A percentile compares a stretch with the other conserved stretches of the same genome.
Evolutionary conservation across 1,140 invertebrate genomes (phyloP).

Genomic region (Bombus balteatus): DNA sequence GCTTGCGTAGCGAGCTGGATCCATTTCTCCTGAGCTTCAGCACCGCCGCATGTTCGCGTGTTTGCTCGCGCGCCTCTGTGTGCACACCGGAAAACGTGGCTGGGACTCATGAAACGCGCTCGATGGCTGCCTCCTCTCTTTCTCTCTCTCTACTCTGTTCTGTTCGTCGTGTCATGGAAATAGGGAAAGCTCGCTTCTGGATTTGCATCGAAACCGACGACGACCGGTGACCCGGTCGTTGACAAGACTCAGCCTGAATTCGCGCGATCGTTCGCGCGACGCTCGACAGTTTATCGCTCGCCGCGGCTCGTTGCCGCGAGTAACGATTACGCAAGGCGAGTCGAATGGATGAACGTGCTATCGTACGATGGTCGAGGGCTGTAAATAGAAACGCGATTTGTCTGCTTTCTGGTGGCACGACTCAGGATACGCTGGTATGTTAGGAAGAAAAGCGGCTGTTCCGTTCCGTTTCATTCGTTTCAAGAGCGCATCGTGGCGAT

Average conservation of each 20-base stretch:
- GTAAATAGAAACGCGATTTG: conserved; percentile 21
- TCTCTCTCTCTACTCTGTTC: background rate
- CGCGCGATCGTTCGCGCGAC: conserved; percentile 12
- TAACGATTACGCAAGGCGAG: background rate
- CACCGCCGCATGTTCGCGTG: conserved; percentile 43
- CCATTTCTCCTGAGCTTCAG: conserved; percentile 55
- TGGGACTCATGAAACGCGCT: conserved; percentile 49
- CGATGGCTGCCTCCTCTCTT: background rate
- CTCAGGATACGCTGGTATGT: background rate
- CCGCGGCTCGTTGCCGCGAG: background rate
- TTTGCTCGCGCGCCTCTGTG: conserved; percentile 36
- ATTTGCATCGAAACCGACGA: conserved; percentile 44
- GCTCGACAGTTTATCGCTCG: conserved; percentile 5
- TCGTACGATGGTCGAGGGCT: background rate
- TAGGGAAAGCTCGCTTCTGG: background rate
- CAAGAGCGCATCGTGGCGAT: too few species aligned
- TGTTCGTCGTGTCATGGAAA: conserved; percentile 22
- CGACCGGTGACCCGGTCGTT: conserved; percentile 22
- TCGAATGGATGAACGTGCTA: background rate
- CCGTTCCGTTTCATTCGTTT: background rate
- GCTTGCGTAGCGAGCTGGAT: conserved; percentile 63
- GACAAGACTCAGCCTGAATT: background rate
- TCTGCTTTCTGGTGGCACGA: background rate
- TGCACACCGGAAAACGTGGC: conserved; percentile 38
- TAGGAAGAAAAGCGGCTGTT: background rate